phyloP scores from a whole-genome alignment of 2,113 vertebrate species.

The Python bivittatus region DNA sequence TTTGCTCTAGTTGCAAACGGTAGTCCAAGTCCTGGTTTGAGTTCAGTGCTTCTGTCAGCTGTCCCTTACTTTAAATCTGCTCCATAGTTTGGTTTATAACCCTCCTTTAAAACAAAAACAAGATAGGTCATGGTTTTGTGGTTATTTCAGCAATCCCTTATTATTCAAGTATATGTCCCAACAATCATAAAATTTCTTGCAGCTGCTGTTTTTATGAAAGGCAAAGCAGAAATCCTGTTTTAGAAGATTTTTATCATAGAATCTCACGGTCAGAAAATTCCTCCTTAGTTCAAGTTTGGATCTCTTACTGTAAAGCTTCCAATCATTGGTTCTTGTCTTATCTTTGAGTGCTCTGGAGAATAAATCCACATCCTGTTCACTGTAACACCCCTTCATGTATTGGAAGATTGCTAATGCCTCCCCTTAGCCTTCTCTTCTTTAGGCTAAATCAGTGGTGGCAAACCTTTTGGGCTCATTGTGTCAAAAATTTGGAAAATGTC shows the following conservation, averaged over 20 bases:
- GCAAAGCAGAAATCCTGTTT: neutral
- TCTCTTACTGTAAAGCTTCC: neutral
- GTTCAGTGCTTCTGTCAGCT: neutral
- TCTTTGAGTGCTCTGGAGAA: neutral
- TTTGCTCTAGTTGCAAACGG: neutral
- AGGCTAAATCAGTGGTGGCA: too few species aligned
- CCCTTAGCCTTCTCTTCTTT: neutral
- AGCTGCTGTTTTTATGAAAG: neutral
- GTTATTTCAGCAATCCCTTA: neutral
- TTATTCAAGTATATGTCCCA: neutral
- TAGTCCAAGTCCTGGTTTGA: neutral
- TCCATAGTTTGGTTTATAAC: neutral
- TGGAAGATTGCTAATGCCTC: neutral
- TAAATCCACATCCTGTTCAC: neutral
- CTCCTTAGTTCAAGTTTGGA: neutral
- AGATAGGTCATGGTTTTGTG: neutral
- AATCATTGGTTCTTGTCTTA: neutral
- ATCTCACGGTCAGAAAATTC: neutral
- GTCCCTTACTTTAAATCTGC: neutral
- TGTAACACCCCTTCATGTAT: neutral
- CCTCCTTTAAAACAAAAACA: neutral
- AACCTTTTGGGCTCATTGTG: too few species aligned
- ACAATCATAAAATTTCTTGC: neutral
- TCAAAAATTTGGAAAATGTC: too few species aligned
- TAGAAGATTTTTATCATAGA: neutral